Evolutionary conservation across 2,888 invertebrate genomes (phyloP), one percentile per base, ranked within the genome.

Genomic region (Cantharis nigra): DNA sequence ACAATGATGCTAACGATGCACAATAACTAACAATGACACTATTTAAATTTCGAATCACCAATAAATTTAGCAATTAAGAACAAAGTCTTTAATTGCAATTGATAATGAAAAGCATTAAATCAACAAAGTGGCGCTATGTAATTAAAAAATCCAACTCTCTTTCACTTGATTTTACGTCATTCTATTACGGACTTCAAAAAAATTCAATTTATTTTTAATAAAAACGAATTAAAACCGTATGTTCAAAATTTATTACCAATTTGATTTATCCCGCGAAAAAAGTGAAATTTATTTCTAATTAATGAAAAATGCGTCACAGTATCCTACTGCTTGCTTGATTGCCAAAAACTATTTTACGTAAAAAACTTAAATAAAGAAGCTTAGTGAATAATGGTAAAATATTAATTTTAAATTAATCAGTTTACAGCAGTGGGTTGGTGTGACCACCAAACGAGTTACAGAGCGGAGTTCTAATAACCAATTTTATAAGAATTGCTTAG

Each of bases 261-360:
- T 64, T 64, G 18, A 64, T 64, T 64, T 64, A 64, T 64, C 13
- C 18, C 20, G 18, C 18, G 13, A 64, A 64, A 23, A 64, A 49
- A n/a, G n/a, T n/a, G 5, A 49, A 49, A 49, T n/a, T 49, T 49
- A 49, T 49, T 49, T 49, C 18, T 64, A 64, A 18, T 18, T 64
- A 64, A 64, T 23, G 20, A 64, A 64, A 64, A 13, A 64, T 64
- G 49, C n/a, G 49, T 49, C 49, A n/a, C 7, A n/a, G 49, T 49
- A 49, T 7, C n/a, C 49, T 33, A 49, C 49, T 49, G 49, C 20
- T 18, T 18, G 49, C 49, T 67, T 16, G 23, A 49, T 23, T 72
- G 72, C 72, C 67, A 73, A 73, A 69, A 62, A 62, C 14, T 49
- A 14, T 49, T 49, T 73, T 73, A 73, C 69, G 72, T 69, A 73